Evolutionary conservation across 2,888 invertebrate genomes (phyloP).

Genomic region (Pheosia tremula): DNA sequence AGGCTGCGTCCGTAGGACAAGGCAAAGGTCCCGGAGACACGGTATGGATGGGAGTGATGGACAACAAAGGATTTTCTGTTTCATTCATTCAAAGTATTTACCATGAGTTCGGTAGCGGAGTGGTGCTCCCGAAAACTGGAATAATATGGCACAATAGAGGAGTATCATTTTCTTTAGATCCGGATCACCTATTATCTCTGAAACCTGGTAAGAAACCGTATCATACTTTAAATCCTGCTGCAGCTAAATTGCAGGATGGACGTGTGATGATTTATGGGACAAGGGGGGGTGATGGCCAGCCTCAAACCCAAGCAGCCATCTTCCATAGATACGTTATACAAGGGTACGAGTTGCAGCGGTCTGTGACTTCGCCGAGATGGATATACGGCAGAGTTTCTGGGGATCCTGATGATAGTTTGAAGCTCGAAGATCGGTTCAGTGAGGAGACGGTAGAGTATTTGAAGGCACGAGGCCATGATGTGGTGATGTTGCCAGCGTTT

Average conservation of each 20-base stretch:
- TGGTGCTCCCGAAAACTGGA: conserved; percentile 70
- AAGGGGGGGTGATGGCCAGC: conserved; percentile 73
- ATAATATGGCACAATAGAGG: conserved; percentile 77
- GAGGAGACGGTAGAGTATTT: conserved; percentile 60
- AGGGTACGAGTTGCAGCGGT: conserved; percentile 56
- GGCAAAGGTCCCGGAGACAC: conserved; percentile 70
- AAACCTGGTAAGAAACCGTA: conserved; percentile 73
- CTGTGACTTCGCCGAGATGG: conserved; percentile 69
- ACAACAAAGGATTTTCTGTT: conserved; percentile 71
- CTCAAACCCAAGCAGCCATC: conserved; percentile 75
- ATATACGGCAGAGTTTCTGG: conserved; percentile 57
- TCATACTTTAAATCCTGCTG: conserved; percentile 72
- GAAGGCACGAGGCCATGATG: conserved; percentile 59
- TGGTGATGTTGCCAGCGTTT: conserved; percentile 54
- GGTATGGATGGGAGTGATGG: conserved; percentile 77
- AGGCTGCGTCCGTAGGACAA: conserved; percentile 43
- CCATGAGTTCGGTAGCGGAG: conserved; percentile 65
- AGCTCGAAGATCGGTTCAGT: conserved; percentile 64
- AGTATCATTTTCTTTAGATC: conserved; percentile 56
- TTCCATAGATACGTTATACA: conserved; percentile 75
- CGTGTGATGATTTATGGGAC: conserved; percentile 71
- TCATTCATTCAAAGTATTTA: conserved; percentile 77
- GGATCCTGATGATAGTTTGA: conserved; percentile 45
- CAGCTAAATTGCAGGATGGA: conserved; percentile 70
- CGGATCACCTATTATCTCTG: conserved; percentile 55